Percentiles rank a stretch among this genome's conserved stretches.
Conservation (phyloP, 1,140 invertebrate genomes). For the Diorhabda sublineata region DNA sequence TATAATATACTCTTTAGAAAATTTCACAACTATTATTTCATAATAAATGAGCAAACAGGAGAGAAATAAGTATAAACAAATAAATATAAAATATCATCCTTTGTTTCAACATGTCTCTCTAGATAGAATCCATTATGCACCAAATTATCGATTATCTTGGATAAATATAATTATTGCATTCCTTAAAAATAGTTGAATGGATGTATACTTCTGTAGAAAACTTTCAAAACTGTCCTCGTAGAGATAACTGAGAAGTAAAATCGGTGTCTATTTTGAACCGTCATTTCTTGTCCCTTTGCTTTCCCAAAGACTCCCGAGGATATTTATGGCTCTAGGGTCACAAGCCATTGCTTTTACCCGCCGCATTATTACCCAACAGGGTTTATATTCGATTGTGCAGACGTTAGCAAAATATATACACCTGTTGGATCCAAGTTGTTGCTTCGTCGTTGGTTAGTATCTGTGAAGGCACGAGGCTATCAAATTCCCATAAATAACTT, state of each 20-base stretch:
- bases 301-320: slow-evolving; percentile 36
- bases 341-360: slow-evolving; percentile 47
- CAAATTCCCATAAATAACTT: neutral
- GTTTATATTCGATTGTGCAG: slow-evolving; percentile 47
- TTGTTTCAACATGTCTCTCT: too few species aligned
- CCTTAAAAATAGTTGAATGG: too few species aligned
- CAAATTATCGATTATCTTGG: too few species aligned
- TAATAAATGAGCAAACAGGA: too few species aligned
- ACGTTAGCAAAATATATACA: slow-evolving; percentile 44
- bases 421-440: slow-evolving; percentile 43
- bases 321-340: slow-evolving; percentile 47
- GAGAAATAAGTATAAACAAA: too few species aligned
- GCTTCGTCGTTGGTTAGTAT: slow-evolving; percentile 23
- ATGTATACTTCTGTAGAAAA: too few species aligned
- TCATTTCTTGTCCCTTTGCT: slow-evolving; percentile 20
- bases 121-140: too few species aligned
- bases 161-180: too few species aligned
- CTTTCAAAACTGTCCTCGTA: too few species aligned
- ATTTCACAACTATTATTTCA: too few species aligned
- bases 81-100: too few species aligned
- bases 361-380: slow-evolving; percentile 47
- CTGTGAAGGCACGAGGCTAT: neutral
- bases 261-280: slow-evolving; percentile 15
- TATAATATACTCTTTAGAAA: too few species aligned
- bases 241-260: neutral